Evolutionary conservation across 2,888 invertebrate species (phyloP).

Genomic region (Drosophila rubida): DNA sequence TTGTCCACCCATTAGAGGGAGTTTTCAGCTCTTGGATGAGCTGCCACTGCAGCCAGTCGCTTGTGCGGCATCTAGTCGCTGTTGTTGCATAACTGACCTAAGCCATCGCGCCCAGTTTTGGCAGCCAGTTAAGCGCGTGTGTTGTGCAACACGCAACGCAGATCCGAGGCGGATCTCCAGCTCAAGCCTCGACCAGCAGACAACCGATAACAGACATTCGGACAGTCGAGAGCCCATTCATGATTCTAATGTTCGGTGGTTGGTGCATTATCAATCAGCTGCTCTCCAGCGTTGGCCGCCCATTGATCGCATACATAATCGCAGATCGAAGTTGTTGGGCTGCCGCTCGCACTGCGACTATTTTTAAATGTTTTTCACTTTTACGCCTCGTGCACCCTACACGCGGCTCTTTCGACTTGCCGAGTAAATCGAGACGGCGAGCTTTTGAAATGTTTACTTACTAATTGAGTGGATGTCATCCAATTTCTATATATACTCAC

Average conservation of each 20-base stretch:
- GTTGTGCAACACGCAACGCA: constrained; percentile 36
- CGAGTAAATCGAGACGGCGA: neutral
- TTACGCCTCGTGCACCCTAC: neutral
- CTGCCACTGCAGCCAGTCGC: neutral
- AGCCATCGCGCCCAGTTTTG: constrained; percentile 53
- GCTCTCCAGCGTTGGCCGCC: constrained; percentile 19
- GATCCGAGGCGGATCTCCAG: constrained; percentile 26
- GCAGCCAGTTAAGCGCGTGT: constrained; percentile 41
- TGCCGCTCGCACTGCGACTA: constrained; percentile 36
- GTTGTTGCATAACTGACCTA: constrained; percentile 74
- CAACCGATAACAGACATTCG: too few species aligned
- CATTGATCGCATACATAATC: constrained; percentile 39
- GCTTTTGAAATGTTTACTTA: too few species aligned
- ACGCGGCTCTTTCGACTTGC: neutral
- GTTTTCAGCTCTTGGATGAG: too few species aligned
- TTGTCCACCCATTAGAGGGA: too few species aligned
- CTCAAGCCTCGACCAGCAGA: constrained; percentile 16
- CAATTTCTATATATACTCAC: too few species aligned
- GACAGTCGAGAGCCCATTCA: constrained; percentile 62
- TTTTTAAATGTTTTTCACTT: constrained; percentile 30
- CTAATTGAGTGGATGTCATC: too few species aligned
- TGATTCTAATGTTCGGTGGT: constrained; percentile 59
- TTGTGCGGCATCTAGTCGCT: constrained; percentile 25
- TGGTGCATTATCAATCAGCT: constrained; percentile 36
- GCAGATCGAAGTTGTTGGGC: constrained; percentile 44